Base-by-base conservation (phyloP, 2,113 vertebrate genomes). In the Butorides virescens region DNA sequence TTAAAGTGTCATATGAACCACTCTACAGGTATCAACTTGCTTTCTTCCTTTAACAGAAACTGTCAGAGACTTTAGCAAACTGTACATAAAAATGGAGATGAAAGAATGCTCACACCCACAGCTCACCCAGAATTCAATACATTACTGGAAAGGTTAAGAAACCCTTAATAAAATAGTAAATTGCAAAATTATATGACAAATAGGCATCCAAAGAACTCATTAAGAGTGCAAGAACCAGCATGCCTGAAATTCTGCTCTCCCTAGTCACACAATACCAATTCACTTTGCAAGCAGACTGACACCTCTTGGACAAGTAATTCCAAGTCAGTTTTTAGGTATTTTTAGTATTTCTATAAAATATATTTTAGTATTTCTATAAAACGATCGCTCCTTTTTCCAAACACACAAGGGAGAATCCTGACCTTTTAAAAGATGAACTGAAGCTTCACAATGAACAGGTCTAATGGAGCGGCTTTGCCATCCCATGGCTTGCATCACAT, bases 131-230 rank as follows among this genome's bases (percentile, higher is more conserved):
- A 90, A 90, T 85, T 92, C 30, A 82, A 20, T 36, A 92, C 63
- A 86, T 94, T 90, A 94, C 92, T 92, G 90, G 63, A 90, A 95
- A 95, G 74, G 78, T 92, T 90, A 79, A 92, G 90, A 93, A 44
- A 2, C 21, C 34, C 53, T 92, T 88, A 61, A 93, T 90, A 86
- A 96, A 91, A 96, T 26, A 93, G 72, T 22, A 95, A 94, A 82
- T 65, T 59, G 46, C 30, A 94, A 88, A 85, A 95, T 94, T 67
- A 39, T 72, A 53, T 88, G 90, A 94, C 87, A 94, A 92, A 68
- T 72, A 91, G 66, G 30, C 91, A 88, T 66, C 74, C 66, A 58
- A 92, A 56, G 63, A 83, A 76, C 73, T 90, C 73, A 56, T 92
- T 82, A 90, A 94, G 81, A 80, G 49, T 53, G 23, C 84, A 88